Base-by-base conservation (phyloP, 2,888 invertebrate species). In the Salticus scenicus region DNA sequence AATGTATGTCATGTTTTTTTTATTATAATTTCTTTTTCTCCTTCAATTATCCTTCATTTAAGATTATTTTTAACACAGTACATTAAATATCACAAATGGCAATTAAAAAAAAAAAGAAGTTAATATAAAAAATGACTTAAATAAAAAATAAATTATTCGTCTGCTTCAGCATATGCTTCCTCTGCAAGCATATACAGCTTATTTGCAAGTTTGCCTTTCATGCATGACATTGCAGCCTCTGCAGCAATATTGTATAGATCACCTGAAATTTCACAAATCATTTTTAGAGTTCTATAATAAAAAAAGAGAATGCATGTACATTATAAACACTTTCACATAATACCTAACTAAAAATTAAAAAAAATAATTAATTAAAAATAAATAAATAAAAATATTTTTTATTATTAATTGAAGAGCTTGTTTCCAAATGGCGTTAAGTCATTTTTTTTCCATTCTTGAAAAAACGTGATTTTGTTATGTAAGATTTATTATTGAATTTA, bases 201-300 rank as follows among this genome's bases (percentile, higher is more conserved):
- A 89, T 91, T 92, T 51, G 93, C 93, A 80, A 93, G 89, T 81
- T 92, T 91, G 30, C 93, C 93, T 88, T 93, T 93, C 92, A 92
- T 92, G n/a, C 91, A 91, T 75, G 90, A 92, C 90, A 92, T 92
- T 0, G 93, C 93, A 20, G 90, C 90, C 80, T 93, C 93, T n/a
- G 93, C 93, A 30, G 93, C 93, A 87, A 91, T 91, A 84, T 90
- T 92, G 89, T 91, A 93, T 88, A 92, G 89, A 80, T 93, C 92
- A 74, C 83, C 79, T 78, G 17, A 24, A 82, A 81, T 10, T 7
- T 37, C 7, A 37, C n/a, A 37, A 10, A 37, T 37, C 37, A 37
- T 37, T 37, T 37, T 37, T 37, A 37, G 37, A 64, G 8, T 31
- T 71, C 12, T 37, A 51, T 47, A 28, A 14, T 14, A 37, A 20